Evolutionary conservation across 2,113 vertebrate species (phyloP).

Genomic region (Actinemys pallida): DNA sequence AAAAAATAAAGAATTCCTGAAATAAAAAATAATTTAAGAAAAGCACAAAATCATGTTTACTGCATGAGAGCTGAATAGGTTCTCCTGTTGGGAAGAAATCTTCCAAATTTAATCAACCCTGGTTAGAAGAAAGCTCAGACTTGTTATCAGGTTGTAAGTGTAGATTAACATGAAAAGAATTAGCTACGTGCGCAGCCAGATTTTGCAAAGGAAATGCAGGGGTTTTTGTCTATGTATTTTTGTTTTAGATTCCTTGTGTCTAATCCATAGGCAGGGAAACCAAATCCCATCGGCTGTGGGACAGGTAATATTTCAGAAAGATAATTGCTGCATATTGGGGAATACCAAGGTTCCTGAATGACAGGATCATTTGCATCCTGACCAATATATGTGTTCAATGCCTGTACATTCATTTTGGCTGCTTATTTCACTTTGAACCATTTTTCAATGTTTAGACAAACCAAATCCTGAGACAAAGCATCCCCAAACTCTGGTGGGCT

Average conservation of each 20-base stretch:
- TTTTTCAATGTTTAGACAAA: constrained; percentile 47
- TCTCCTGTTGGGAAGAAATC: constrained; percentile 72
- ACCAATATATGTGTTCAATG: background rate
- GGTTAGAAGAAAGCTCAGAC: constrained; percentile 71
- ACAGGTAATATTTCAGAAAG: constrained; percentile 44
- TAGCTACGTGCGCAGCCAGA: constrained; percentile 63
- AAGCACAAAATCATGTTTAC: constrained; percentile 74
- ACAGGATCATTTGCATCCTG: constrained; percentile 11
- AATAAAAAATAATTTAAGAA: constrained; percentile 58
- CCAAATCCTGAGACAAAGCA: constrained; percentile 15
- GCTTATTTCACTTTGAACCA: constrained; percentile 17
- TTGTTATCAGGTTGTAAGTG: constrained; percentile 74
- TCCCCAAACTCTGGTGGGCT: background rate
- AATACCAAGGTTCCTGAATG: constrained; percentile 8
- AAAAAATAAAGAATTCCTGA: constrained; percentile 55
- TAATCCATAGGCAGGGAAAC: constrained; percentile 58
- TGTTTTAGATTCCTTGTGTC: constrained; percentile 56
- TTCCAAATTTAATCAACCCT: constrained; percentile 75
- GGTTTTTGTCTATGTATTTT: constrained; percentile 54
- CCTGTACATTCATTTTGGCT: constrained; percentile 35
- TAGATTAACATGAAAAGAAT: constrained; percentile 78
- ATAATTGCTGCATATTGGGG: background rate
- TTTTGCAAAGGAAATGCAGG: constrained; percentile 57
- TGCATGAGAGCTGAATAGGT: constrained; percentile 63
- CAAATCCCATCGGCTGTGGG: constrained; percentile 47